Evolutionary conservation across 2,113 vertebrate species (phyloP).

Genomic region (Bucco capensis): DNA sequence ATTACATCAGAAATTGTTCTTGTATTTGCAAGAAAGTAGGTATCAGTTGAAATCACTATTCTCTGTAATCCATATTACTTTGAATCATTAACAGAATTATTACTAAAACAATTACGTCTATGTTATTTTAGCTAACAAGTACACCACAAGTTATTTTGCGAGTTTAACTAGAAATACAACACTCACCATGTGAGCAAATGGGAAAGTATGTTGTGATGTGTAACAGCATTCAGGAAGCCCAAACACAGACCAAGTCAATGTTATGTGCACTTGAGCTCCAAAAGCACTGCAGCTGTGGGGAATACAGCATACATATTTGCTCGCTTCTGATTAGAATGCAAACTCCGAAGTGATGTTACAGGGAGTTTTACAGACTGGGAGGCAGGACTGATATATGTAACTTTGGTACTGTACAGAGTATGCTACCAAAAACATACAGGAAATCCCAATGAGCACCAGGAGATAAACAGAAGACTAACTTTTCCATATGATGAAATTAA

Average conservation of each 20-base stretch:
- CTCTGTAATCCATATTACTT: neutral
- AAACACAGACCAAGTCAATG: neutral
- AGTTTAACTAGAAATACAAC: neutral
- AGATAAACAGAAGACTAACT: neutral
- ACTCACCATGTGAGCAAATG: neutral
- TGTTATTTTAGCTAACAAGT: neutral
- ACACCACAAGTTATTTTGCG: neutral
- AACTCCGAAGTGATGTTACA: neutral
- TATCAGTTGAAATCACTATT: neutral
- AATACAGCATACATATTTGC: rapidly evolving
- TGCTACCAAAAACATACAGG: neutral
- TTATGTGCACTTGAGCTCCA: neutral
- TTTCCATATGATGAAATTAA: neutral
- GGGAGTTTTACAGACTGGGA: neutral
- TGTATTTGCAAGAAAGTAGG: neutral
- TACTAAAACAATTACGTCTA: neutral
- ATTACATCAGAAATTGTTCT: neutral
- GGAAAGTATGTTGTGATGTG: neutral
- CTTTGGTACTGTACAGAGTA: neutral
- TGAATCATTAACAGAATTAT: neutral
- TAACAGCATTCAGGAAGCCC: neutral
- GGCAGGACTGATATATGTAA: neutral
- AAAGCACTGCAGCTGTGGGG: neutral
- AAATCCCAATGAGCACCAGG: neutral
- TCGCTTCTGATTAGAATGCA: neutral